Percentiles rank a stretch among this genome's conserved stretches.
Evolutionary conservation across 1,140 invertebrate genomes (phyloP).

Genomic region (Diabrotica virgifera): DNA sequence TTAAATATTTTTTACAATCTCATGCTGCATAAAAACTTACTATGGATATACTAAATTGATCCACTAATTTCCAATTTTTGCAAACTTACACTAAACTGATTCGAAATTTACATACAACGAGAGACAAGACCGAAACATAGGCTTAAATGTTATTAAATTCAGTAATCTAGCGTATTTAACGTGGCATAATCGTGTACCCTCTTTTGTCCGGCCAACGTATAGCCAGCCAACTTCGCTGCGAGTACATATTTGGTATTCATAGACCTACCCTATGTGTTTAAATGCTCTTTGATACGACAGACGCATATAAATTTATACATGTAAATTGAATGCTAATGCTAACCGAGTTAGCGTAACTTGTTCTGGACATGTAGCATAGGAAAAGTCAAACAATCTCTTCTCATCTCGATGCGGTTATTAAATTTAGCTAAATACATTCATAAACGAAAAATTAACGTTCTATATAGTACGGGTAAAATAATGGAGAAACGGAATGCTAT

Average conservation of each 20-base stretch:
- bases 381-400: no score
- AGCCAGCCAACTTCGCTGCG: background rate
- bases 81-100: background rate
- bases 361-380: background rate
- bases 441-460: no score
- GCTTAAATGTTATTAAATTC: constrained; percentile 11
- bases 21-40: no score
- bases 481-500: no score
- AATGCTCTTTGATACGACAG: constrained; percentile 2
- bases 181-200: background rate
- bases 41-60: no score
- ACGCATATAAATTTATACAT: constrained; percentile 3
- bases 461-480: no score
- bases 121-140: constrained; percentile 1
- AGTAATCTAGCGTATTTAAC: constrained; percentile 1
- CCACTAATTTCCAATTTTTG: background rate
- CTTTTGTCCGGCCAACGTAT: background rate
- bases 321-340: background rate
- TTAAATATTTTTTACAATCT: no score
- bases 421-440: no score
- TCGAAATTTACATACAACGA: background rate
- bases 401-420: no score
- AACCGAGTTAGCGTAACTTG: background rate
- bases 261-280: constrained; percentile 2
- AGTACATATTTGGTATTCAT: background rate